These are phyloP conservation scores for Alces alces DNA, from an alignment of 2,113 vertebrate genomes.

Conservation along the genomic window DNA sequence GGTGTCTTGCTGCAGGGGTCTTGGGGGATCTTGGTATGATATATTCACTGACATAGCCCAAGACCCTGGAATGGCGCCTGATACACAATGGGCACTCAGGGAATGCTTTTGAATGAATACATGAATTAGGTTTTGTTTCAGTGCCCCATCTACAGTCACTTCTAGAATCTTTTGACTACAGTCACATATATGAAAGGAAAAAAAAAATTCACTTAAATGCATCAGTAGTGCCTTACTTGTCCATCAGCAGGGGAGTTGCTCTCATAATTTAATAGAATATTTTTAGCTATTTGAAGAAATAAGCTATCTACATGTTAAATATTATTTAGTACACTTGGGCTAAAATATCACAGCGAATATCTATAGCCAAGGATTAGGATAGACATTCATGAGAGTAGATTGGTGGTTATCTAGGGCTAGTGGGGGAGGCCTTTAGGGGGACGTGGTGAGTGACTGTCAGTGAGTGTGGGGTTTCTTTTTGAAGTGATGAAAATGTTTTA, in stretches of 20 bases:
- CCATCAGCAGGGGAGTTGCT: background rate
- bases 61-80: background rate
- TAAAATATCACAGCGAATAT: background rate
- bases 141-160: background rate
- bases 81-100: background rate
- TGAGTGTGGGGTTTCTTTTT: background rate
- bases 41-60: background rate
- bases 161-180: background rate
- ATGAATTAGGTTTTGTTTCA: background rate
- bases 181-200: background rate
- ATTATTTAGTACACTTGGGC: slow-evolving; percentile 1
- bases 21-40: background rate
- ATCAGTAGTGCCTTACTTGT: background rate
- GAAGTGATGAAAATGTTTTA: background rate
- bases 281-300: slow-evolving; percentile 11
- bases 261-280: background rate
- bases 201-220: background rate
- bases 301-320: background rate
- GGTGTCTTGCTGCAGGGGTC: background rate
- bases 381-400: background rate
- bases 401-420: background rate
- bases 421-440: accelerated
- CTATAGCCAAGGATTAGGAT: background rate
- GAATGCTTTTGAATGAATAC: background rate
- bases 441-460: background rate